Percentiles rank a stretch among this genome's conserved stretches.
Evolutionary conservation across 2,113 vertebrate species (phyloP).

Genomic region (Lathamus discolor): DNA sequence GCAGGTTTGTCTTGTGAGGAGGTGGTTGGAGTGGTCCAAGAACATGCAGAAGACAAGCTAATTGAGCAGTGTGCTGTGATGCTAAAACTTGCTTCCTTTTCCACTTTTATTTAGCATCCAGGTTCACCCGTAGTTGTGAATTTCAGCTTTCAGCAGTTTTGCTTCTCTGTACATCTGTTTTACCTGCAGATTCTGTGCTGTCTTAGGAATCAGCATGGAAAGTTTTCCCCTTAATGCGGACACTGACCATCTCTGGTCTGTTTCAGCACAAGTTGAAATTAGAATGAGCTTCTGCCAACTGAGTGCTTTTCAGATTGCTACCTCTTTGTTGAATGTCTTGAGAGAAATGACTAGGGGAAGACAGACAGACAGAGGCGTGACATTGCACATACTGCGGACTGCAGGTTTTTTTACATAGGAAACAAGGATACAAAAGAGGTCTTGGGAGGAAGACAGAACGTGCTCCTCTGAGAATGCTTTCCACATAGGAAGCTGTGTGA

Average conservation of each 20-base stretch:
- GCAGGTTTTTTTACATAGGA: neutral
- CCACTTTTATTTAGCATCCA: neutral
- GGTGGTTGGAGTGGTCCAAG: neutral
- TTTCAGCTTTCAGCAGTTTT: neutral
- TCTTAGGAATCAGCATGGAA: neutral
- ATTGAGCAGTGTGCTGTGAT: neutral
- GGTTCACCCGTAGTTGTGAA: neutral
- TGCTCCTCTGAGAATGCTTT: neutral
- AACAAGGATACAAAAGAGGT: neutral
- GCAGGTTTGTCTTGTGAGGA: neutral
- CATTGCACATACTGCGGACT: neutral
- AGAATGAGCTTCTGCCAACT: neutral
- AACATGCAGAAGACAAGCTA: neutral
- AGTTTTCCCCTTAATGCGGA: neutral
- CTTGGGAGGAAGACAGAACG: neutral
- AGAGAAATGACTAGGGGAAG: neutral
- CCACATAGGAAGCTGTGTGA: neutral
- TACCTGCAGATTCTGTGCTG: rapidly evolving
- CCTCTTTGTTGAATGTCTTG: neutral
- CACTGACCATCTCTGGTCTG: rapidly evolving
- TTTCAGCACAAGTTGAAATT: neutral
- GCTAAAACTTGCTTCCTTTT: neutral
- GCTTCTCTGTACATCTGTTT: neutral
- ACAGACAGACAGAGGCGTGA: rapidly evolving
- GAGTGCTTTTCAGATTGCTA: neutral